Evolutionary conservation across 92 coral and sea anemone species (phyloP), one percentile per base, ranked within the genome.

Genomic region (Actinernus sp.): DNA sequence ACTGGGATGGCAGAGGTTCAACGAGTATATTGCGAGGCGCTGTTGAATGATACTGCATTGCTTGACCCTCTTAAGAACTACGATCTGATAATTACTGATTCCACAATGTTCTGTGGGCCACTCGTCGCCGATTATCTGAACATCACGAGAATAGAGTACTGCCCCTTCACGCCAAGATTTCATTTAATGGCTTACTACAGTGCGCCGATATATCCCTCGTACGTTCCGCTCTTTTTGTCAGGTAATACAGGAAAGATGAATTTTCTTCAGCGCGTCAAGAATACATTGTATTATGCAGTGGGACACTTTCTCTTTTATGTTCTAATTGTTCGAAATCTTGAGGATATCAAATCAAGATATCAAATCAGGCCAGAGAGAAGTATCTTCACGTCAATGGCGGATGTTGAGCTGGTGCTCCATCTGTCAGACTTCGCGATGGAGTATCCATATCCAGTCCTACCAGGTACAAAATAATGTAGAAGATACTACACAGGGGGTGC

Each of bases 371-470:
- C 76, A 3, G 93, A 74, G 26, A 67, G 49, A 24, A 68, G 72
- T 25, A 53, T 71, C 14, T 4, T 39, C 37, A 81, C 57, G 11
- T 73, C 88, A 7, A 22, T 53, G 3, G 48, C 26, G 18, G 78
- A 81, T 23, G 78, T 55, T 11, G 93, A 87, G 39, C 69, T 87
- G 19, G 40, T 67, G 13, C 52, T 87, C 14, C 38, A 63, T 21
- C 19, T 38, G 4, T 59, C 77, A 44, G 84, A 81, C 55, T 74
- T 81, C 32, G 88, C 81, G 3, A 28, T 86, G 74, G 88, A 87
- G 31, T 66, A 80, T 58, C 79, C 92, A 20, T 80, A 86, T 17
- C 92, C 88, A 17, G 28, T 86, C 11, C 22, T 74, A 19, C 92
- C 92, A 81, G 66, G 92, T 86, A 39, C n/a, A 44, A 29, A 10